Evolutionary conservation across 2,797 vertebrate species (phyloP), one percentile per base, ranked within the genome.

Genomic region (Coregonus sp.): DNA sequence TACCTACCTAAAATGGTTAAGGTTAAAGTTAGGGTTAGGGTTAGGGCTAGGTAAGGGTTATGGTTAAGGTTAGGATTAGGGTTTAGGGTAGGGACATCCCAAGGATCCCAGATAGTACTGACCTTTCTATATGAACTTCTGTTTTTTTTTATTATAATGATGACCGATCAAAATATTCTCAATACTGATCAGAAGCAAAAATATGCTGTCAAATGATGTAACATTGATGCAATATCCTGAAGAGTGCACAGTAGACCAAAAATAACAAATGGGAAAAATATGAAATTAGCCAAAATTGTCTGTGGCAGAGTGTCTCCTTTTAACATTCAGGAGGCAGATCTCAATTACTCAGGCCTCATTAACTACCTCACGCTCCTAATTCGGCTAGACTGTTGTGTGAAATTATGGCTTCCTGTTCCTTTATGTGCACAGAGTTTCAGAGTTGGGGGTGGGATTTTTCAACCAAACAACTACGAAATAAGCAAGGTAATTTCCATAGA

Each of bases 401-500:
- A 74, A 68, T 70, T 3, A 52, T 4, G 33, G 29, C 65, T 82
- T 9, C 47, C 54, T 76, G 67, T 74, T 47, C 18, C 67, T 75
- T 82, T 83, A 2, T 79, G 73, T 70, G 74, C 63, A 67, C 20
- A 59, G 73, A 83, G 75, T 81, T 81, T 83, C 29, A 40, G 29
- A 75, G 67, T 54, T 76, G 29, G 35, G 47, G 67, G 82, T 51
- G n/a, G 78, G 75, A n/a, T 75, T 80, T 87, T 86, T 81, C 74
- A 85, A 84, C 77, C 80, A 86, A 89, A 83, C 31, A 73, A 83
- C 79, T 31, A 16, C 15, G 85, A 78, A 85, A 88, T 83, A 86
- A 85, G 83, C 78, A 72, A 76, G 84, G 82, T 83, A 76, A 90
- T 92, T 91, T 93, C 78, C 82, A 86, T 74, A 61, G 18, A 66